These are phyloP conservation scores for Apamea epomidion DNA, from an alignment of 2,888 invertebrate genomes.

Conservation along the genomic window DNA sequence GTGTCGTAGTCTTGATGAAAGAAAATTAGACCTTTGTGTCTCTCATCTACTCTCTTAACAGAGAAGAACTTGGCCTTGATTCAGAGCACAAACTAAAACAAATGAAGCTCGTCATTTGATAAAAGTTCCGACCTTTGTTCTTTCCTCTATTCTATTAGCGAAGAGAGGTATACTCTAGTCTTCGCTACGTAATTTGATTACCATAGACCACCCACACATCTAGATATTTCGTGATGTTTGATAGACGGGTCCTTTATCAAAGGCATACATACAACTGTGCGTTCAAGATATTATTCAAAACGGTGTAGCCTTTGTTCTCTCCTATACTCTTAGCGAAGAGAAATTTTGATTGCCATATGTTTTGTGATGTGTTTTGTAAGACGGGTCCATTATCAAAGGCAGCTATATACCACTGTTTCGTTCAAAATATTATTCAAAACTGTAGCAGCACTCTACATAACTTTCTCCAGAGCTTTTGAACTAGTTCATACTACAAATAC, in stretches of 20 bases:
- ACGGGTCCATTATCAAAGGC: background rate
- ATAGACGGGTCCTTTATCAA: too few species aligned
- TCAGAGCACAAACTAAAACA: background rate
- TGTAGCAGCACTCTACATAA: background rate
- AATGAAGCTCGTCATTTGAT: background rate
- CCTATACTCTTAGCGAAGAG: background rate
- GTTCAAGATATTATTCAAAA: too few species aligned
- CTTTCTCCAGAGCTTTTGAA: slow-evolving; percentile 31
- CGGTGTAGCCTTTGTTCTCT: background rate
- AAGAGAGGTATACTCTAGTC: too few species aligned
- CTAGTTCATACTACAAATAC: slow-evolving; percentile 37
- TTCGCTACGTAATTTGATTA: background rate
- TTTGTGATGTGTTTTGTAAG: background rate
- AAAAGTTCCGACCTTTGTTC: slow-evolving; percentile 16
- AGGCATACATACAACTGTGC: too few species aligned
- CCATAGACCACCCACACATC: background rate
- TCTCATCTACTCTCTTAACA: background rate
- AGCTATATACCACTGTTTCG: background rate
- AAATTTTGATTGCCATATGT: background rate
- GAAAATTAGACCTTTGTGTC: background rate
- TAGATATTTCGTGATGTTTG: background rate
- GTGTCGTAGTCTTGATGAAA: too few species aligned
- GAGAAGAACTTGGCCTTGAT: background rate
- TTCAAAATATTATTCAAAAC: background rate
- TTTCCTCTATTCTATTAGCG: background rate